phyloP scores from a whole-genome alignment of 2,888 invertebrate genomes.

The Rotaria macrura region DNA sequence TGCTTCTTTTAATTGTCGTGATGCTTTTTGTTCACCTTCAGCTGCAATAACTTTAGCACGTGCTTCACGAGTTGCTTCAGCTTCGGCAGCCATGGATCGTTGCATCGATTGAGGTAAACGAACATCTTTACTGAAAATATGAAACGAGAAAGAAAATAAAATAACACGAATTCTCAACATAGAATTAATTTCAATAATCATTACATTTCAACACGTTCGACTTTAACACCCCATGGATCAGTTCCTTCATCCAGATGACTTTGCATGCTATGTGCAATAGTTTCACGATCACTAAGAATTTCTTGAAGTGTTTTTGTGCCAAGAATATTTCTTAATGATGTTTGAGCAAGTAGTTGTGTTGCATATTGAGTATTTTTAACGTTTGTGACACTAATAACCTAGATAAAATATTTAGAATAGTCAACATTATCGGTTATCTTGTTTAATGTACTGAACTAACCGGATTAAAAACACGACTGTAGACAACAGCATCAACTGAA shows the following conservation, averaged over 20 bases:
- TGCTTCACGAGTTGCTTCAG: constrained; percentile 45
- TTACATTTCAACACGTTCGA: constrained; percentile 33
- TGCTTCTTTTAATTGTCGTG: constrained; percentile 71
- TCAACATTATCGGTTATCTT: background rate
- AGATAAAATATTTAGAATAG: background rate
- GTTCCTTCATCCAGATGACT: constrained; percentile 20
- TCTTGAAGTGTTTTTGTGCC: constrained; percentile 30
- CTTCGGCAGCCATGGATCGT: constrained; percentile 48
- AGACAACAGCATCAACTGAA: constrained; percentile 47
- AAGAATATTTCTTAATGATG: constrained; percentile 26
- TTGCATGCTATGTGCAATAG: background rate
- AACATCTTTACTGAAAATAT: constrained; percentile 41
- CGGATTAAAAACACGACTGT: constrained; percentile 44
- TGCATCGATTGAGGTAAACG: constrained; percentile 44
- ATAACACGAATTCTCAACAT: too few species aligned
- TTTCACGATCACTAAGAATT: constrained; percentile 27
- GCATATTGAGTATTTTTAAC: constrained; percentile 26
- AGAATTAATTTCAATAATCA: background rate
- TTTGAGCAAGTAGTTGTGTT: constrained; percentile 20
- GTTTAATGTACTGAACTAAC: background rate
- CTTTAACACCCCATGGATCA: constrained; percentile 28
- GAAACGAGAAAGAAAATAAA: background rate
- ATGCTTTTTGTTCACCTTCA: constrained; percentile 55
- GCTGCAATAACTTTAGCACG: constrained; percentile 42
- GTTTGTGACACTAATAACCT: background rate